Base-by-base conservation (phyloP, 2,113 vertebrate species). In the Ceyx cyanopectus region DNA sequence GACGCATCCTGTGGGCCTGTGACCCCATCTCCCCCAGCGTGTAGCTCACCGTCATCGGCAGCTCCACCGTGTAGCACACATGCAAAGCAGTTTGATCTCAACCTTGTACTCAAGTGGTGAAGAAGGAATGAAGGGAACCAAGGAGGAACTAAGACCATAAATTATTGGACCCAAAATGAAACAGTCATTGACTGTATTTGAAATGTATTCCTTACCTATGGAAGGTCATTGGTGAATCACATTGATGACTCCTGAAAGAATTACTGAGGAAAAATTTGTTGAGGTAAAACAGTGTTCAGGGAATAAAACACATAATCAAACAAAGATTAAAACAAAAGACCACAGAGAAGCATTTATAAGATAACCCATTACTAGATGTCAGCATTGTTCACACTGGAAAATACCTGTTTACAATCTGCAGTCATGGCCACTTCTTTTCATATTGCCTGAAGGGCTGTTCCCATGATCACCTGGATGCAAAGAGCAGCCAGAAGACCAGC, bases 51-150 rank as follows among this genome's bases (percentile, higher is more conserved):
- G 21, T 4, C 7, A 5, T 29, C 45, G 29, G 23, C 54, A 85
- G 24, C 11, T 9, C 0, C 0, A 45, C 21, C 30, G 9, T 43
- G 14, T 16, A 32, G 26, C 24, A n/a, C 10, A 27, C 2, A 3
- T 19, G 23, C 20, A 57, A 76, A 18, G 3, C 23, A 65, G 5
- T 1, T 37, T 62, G 29, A 41, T 89, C 73, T 79, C 63, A 54
- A n/a, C 4, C 24, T 50, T 45, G 20, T 5, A 46, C 45, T 61
- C 57, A 29, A 86, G 10, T 8, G 7, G 6, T 70, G 45, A 85
- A 37, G 32, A 74, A 82, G 40, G 14, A 81, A 45, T 27, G 13
- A 73, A 62, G 46, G 60, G 37, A 87, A 85, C 4, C 30, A 45
- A 85, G 20, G 23, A 76, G 51, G 30, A 77, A 46, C 27, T 62